Conservation (phyloP, 2,888 invertebrate species). For the Conus canariensis region DNA sequence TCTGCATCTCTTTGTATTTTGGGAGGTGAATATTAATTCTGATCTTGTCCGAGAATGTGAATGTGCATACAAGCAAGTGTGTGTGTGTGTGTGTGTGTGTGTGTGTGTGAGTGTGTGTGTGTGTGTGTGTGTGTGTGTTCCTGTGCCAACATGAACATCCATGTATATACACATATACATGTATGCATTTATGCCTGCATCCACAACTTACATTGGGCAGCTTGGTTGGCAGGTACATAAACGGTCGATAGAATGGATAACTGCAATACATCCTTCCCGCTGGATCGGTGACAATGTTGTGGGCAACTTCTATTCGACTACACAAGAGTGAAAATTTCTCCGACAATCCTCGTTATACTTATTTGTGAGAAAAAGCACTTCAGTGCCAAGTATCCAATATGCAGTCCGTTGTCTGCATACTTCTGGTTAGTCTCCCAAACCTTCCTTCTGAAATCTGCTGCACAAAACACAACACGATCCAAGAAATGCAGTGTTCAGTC, state of each 20-base stretch:
- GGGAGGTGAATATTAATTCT: not conserved
- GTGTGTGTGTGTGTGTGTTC: conserved; percentile 7
- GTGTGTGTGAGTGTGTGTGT: conserved; percentile 23
- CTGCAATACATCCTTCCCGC: conserved; percentile 66
- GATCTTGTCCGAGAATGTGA: too few species aligned
- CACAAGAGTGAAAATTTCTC: too few species aligned
- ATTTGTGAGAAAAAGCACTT: too few species aligned
- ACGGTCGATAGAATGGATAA: conserved; percentile 63
- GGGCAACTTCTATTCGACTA: not conserved
- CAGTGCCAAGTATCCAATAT: too few species aligned
- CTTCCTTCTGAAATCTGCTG: too few species aligned
- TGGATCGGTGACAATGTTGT: conserved; percentile 42
- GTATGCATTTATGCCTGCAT: too few species aligned
- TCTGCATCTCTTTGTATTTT: not conserved
- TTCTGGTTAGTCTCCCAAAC: too few species aligned
- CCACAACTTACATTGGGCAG: conserved; percentile 51
- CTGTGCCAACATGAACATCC: not conserved
- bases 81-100: conserved; percentile 16
- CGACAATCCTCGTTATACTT: too few species aligned
- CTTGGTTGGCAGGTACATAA: conserved; percentile 68
- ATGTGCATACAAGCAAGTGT: not conserved
- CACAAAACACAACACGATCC: too few species aligned
- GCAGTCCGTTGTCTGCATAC: too few species aligned
- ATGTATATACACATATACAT: too few species aligned
- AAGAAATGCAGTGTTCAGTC: too few species aligned